A percentile compares a stretch with the other conserved stretches of the same genome.
Conservation (phyloP, 1,140 invertebrate genomes). For the Bicyclus anynana region DNA sequence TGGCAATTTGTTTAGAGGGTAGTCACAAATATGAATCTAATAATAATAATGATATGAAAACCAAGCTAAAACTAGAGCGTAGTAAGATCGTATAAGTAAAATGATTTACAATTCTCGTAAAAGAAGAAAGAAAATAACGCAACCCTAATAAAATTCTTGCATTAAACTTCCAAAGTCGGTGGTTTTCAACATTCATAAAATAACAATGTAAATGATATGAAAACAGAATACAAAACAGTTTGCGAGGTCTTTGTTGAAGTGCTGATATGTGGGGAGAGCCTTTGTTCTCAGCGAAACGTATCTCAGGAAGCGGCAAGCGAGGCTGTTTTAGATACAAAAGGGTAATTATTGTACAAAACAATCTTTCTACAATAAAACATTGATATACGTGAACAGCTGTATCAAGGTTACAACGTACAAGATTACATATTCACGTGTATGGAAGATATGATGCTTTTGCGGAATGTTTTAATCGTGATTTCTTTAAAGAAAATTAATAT, state of each 20-base stretch:
- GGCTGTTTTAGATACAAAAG: constrained; percentile 15
- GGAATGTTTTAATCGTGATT: too few relatives aligned
- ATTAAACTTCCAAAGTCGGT: neutral
- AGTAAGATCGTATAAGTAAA: neutral
- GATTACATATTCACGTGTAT: neutral
- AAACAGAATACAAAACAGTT: constrained; percentile 23
- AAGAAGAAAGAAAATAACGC: neutral
- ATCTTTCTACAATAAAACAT: constrained; percentile 3
- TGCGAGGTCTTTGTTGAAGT: constrained; percentile 16
- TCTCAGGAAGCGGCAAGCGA: constrained; percentile 19
- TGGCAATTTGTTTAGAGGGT: too few relatives aligned
- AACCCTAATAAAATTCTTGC: neutral
- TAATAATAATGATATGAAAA: too few relatives aligned
- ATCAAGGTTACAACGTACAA: neutral
- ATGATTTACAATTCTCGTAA: neutral
- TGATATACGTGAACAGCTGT: neutral
- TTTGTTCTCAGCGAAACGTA: constrained; percentile 26
- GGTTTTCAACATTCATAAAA: constrained; percentile 18
- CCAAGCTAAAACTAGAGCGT: too few relatives aligned
- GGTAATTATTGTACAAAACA: constrained; percentile 5
- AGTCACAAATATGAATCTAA: too few relatives aligned
- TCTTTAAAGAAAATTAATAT: too few relatives aligned
- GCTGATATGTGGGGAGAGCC: constrained; percentile 16
- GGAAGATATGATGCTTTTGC: neutral
- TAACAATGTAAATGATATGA: constrained; percentile 18